Evolutionary conservation across 1,140 invertebrate species (phyloP).

Genomic region (Bemisia tabaci): DNA sequence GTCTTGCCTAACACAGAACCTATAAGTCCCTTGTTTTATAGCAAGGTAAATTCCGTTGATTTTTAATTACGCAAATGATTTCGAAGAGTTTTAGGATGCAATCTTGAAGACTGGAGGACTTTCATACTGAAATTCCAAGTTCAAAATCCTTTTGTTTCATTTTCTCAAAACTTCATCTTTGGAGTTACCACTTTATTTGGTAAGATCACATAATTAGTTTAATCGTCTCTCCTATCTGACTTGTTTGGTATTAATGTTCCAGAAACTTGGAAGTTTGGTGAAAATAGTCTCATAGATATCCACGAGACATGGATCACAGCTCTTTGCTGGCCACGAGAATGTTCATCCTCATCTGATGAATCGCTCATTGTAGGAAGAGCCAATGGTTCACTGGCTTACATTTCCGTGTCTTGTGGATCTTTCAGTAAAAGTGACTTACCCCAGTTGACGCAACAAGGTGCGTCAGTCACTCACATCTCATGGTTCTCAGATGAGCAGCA

Average conservation of each 20-base stretch:
- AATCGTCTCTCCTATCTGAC: conserved; percentile 29
- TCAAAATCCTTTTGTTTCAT: no score
- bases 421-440: conserved; percentile 19
- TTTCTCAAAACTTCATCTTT: no score
- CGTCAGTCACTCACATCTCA: neutral
- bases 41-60: no score
- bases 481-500: neutral
- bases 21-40: no score
- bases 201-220: no score
- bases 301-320: neutral
- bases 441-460: neutral
- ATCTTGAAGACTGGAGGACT: no score
- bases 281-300: neutral
- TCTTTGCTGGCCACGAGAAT: conserved; percentile 19
- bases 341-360: conserved; percentile 28
- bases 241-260: neutral
- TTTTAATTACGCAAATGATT: no score
- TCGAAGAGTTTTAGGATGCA: no score
- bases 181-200: no score
- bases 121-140: no score
- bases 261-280: neutral
- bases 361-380: conserved; percentile 31
- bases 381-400: conserved; percentile 33
- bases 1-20: no score
- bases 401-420: neutral